Base-by-base conservation (phyloP, 1,140 invertebrate genomes). In the Camponotus pennsylvanicus region DNA sequence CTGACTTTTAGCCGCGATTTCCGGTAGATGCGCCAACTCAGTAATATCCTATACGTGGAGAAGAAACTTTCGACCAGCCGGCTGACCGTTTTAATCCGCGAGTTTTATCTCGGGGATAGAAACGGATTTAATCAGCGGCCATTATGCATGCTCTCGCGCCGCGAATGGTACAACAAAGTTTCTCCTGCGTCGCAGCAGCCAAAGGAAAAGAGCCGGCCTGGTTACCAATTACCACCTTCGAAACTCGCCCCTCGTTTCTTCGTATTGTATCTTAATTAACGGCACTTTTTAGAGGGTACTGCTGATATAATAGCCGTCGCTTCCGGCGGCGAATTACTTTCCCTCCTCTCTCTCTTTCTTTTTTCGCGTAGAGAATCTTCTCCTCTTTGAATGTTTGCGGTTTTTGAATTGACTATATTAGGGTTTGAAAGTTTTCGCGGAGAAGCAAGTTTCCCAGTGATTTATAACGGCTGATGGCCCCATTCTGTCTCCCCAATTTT, bases 101-200 rank as follows among this genome's bases (percentile, higher is more conserved):
- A 91, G 75, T 88, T 88, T 88, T 85, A 80, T 87, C 78, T 75
- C 78, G 55, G 27, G 13, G 21, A 52, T 82, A 85, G 84, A 87
- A 86, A 75, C 83, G 77, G 79, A 91, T 91, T 91, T 91, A 91
- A 91, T 91, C 89, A 91, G 82, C 84, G 89, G 59, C 83, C 87
- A 91, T 91, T 90, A 90, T 90, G 76, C 86, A 70, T 85, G 70
- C 86, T 73, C 77, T 90, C 59, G 71, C 71, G 55, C 86, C 61
- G 89, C 34, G 55, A 88, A 90, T 71, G 88, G 85, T 88, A 76
- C 88, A 85, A 66, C 75, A 34, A 90, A 90, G 89, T 90, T 90
- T 90, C 15, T 86, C 64, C 69, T 49, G 11, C 45, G 45, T 3
- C 73, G 63, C 76, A 63, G 75, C 88, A 76, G 57, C 76, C 63